A percentile compares a stretch with the other conserved stretches of the same genome.
Conservation (phyloP, 2,113 vertebrate genomes). For the Cairina moschata region DNA sequence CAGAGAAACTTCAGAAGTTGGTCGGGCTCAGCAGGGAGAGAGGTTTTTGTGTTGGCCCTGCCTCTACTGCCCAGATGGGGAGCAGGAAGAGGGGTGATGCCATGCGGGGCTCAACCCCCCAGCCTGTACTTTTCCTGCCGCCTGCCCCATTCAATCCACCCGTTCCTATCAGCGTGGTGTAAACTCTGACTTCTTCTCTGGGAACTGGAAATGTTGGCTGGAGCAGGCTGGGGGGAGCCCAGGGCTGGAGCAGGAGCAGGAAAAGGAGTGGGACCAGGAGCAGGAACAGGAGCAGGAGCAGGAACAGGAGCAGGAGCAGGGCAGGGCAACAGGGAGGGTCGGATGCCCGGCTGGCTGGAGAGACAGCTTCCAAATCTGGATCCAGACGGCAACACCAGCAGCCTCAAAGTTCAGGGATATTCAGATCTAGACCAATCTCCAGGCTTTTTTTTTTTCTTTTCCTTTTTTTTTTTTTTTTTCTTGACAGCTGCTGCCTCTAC, state of each 20-base stretch:
- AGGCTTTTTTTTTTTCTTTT: not conserved
- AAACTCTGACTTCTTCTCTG: not conserved
- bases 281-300: no score
- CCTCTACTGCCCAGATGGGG: fast-evolving
- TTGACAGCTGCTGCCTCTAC: slow-evolving; percentile 68
- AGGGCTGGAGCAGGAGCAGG: no score
- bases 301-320: not conserved
- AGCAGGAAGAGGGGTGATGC: not conserved
- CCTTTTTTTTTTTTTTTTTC: not conserved
- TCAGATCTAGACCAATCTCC: slow-evolving; percentile 54
- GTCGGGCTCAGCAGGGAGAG: fast-evolving
- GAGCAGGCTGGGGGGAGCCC: not conserved
- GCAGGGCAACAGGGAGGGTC: not conserved
- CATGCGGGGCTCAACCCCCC: fast-evolving
- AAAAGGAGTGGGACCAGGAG: no score
- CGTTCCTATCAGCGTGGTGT: fast-evolving
- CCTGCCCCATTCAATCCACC: fast-evolving
- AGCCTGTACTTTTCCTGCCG: not conserved
- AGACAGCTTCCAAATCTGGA: not conserved
- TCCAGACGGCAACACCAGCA: not conserved
- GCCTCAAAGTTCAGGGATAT: slow-evolving; percentile 42
- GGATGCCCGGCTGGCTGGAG: not conserved
- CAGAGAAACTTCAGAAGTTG: not conserved
- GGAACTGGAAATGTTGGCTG: fast-evolving
- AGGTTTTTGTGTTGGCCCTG: not conserved